Evolutionary conservation across 2,113 vertebrate genomes (phyloP).

Genomic region (Notothenia coriiceps): DNA sequence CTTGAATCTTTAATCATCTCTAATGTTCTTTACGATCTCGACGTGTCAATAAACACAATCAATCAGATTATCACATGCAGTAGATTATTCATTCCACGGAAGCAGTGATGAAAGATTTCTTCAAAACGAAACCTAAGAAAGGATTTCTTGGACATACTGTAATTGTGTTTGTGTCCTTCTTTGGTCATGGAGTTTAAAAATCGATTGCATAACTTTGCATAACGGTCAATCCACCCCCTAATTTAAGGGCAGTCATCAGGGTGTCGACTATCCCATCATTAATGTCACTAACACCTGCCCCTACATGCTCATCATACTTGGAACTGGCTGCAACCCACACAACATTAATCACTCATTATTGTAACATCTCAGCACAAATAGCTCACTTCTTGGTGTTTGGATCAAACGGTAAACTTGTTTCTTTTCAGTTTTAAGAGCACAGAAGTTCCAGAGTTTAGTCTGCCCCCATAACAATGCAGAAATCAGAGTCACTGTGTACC

Average conservation of each 20-base stretch:
- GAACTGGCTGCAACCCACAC: neutral
- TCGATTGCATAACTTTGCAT: too few relatives aligned
- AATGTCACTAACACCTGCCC: neutral
- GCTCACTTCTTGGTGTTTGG: too few relatives aligned
- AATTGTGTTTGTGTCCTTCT: neutral
- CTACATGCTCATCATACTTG: neutral
- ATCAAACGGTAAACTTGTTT: too few relatives aligned
- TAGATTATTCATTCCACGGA: too few relatives aligned
- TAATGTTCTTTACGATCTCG: too few relatives aligned
- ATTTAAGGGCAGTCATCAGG: neutral
- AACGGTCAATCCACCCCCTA: neutral
- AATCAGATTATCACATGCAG: too few relatives aligned
- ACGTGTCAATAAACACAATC: too few relatives aligned
- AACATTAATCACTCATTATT: neutral
- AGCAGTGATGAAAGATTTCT: neutral
- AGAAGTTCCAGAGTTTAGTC: neutral
- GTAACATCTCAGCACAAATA: too few relatives aligned
- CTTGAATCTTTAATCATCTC: too few relatives aligned
- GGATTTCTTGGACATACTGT: neutral
- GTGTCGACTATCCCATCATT: neutral
- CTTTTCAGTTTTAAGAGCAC: too few relatives aligned
- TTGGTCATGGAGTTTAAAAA: neutral
- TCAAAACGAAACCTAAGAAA: neutral
- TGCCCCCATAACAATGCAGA: neutral
- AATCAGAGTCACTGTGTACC: neutral